Base-by-base conservation (phyloP, 2,797 vertebrate genomes). In the Dromococcyx pavoninus region DNA sequence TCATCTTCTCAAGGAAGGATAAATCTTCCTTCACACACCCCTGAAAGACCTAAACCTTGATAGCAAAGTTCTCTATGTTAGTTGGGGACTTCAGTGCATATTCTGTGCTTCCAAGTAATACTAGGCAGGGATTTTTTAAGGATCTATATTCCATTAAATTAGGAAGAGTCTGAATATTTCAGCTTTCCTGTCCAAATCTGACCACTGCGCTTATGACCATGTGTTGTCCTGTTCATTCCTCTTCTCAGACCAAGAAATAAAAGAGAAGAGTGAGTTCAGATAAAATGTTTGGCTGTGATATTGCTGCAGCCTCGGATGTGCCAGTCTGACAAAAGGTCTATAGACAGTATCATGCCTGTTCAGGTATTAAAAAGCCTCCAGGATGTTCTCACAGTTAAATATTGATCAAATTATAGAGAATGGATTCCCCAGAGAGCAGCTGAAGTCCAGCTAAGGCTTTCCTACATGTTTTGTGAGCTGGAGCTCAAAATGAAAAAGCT, bases 181-280 rank as follows among this genome's bases (percentile, higher is more conserved):
- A 67, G 25, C 25, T 64, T 70, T 33, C 35, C 73, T 25, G 30
- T 24, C 39, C 73, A 32, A 70, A 67, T 30, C 22, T 39, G 27
- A 35, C 3, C 18, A 3, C 13, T 3, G 12, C 3, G 1, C 28
- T 18, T 3, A 3, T 0, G 4, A 2, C 53, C 35, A 2, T 0
- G 5, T 4, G 35, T 11, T 57, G 14, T 13, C 32, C 57, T 17
- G 10, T 12, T 25, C 14, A 0, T 19, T 54, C 16, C 51, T 15
- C 15, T 2, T 5, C 43, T 53, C 86, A 46, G 56, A 24, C 7
- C 50, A 17, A 5, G 14, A 3, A 7, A 28, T 25, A 35, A 17
- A 57, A 48, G 41, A 39, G 35, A 37, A 11, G 30, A 65, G 5
- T 0, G 3, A 84, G 48, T 33, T 22, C 41, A n/a, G 32, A 4